Evolutionary conservation across 2,888 invertebrate genomes (phyloP).

Genomic region (Hypsopygia costalis): DNA sequence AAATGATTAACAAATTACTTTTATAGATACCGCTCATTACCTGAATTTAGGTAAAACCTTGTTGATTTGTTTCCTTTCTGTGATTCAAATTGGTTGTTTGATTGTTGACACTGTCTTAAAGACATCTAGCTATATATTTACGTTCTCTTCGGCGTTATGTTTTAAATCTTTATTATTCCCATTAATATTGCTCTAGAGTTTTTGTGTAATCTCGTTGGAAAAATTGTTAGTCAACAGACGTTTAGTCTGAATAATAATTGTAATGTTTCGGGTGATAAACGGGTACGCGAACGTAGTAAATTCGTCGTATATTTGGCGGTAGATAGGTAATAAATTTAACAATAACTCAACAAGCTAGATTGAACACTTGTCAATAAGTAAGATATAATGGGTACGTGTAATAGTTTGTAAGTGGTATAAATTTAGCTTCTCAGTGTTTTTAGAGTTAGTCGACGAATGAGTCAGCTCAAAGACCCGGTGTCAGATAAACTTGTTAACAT

Average conservation of each 20-base stretch:
- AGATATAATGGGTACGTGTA: slow-evolving; percentile 47
- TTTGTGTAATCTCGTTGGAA: slow-evolving; percentile 19
- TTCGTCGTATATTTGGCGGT: slow-evolving; percentile 54
- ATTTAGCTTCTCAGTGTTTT: slow-evolving; percentile 79
- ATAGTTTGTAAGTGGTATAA: slow-evolving; percentile 54
- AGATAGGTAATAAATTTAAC: slow-evolving; percentile 73
- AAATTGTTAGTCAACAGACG: slow-evolving; percentile 25
- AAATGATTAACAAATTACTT: background rate
- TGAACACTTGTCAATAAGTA: slow-evolving; percentile 54
- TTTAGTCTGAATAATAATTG: slow-evolving; percentile 24
- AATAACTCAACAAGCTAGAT: slow-evolving; percentile 65
- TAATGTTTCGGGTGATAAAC: slow-evolving; percentile 70
- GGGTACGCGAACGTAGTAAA: slow-evolving; percentile 59
- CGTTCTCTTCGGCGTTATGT: background rate
- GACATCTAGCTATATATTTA: slow-evolving; percentile 15
- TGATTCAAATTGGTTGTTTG: slow-evolving; percentile 47
- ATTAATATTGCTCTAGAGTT: slow-evolving; percentile 12
- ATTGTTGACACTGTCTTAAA: slow-evolving; percentile 25
- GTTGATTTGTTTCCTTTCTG: slow-evolving; percentile 31
- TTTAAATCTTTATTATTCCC: slow-evolving; percentile 1
- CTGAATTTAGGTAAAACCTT: slow-evolving; percentile 7
- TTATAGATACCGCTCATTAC: slow-evolving; percentile 13
- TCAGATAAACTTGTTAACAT: slow-evolving; percentile 67
- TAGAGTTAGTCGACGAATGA: slow-evolving; percentile 80
- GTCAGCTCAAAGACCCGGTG: slow-evolving; percentile 68